These are phyloP conservation scores for Periophthalmus modestus DNA, from an alignment of 2,113 vertebrate species.

Conservation along the genomic window DNA sequence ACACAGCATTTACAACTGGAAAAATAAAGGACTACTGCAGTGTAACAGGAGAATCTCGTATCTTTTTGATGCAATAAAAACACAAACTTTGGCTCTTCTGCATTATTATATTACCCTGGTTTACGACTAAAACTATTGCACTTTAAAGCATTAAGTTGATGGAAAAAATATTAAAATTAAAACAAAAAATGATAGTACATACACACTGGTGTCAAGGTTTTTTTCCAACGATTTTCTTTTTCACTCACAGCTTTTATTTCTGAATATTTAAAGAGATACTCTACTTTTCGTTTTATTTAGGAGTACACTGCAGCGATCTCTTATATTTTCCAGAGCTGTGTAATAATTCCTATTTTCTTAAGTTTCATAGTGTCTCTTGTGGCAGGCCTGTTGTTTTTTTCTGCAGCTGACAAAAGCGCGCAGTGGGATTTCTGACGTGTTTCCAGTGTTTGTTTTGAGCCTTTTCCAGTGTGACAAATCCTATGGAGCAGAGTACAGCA, in stretches of 20 bases:
- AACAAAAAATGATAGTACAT: no score
- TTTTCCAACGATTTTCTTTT: no score
- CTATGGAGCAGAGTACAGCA: conserved; percentile 73
- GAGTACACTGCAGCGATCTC: neutral
- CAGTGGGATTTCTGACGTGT: conserved; percentile 72
- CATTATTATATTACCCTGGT: neutral
- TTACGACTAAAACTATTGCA: neutral
- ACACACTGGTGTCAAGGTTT: no score
- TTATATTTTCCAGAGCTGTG: neutral
- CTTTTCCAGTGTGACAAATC: conserved; percentile 75
- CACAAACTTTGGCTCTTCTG: neutral
- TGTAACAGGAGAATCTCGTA: neutral
- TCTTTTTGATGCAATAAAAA: neutral
- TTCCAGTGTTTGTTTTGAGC: conserved; percentile 78
- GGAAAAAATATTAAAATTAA: neutral
- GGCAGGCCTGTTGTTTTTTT: conserved; percentile 28
- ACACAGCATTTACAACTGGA: neutral
- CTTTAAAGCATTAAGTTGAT: neutral
- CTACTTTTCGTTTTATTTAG: neutral
- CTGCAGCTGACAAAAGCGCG: conserved; percentile 17
- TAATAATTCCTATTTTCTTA: neutral
- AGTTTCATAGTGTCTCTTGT: conserved; percentile 12
- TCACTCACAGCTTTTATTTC: no score
- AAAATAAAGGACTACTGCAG: neutral
- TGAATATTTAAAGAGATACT: neutral